Percentiles rank a stretch among this genome's conserved stretches.
phyloP scores from a whole-genome alignment of 2,113 vertebrate genomes.

The Sebastes schlegelii region DNA sequence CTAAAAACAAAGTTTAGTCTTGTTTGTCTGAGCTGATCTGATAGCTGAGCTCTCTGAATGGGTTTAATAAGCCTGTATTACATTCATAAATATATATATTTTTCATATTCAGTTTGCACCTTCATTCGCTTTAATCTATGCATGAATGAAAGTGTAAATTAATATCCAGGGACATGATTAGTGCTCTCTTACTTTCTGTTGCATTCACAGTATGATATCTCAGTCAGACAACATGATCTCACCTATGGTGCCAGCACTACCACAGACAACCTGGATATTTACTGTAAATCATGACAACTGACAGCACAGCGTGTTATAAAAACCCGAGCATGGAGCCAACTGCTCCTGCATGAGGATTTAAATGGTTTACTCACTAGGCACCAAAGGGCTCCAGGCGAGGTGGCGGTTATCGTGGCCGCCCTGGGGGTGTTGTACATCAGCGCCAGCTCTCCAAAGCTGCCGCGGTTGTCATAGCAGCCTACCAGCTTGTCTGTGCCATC shows the following conservation, averaged over 20 bases:
- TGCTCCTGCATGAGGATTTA: slow-evolving; percentile 41
- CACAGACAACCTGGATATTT: slow-evolving; percentile 33
- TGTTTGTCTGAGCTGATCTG: background rate
- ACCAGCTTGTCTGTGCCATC: slow-evolving; percentile 91
- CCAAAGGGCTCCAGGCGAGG: slow-evolving; percentile 96
- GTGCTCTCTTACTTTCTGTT: background rate
- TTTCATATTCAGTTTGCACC: background rate
- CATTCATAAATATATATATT: background rate
- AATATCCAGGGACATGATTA: background rate
- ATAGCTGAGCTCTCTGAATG: background rate
- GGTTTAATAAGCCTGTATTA: background rate
- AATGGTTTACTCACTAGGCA: slow-evolving; percentile 91
- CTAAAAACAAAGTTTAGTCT: background rate
- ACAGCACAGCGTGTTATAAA: slow-evolving; percentile 47
- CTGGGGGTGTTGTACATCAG: slow-evolving; percentile 99
- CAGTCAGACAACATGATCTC: slow-evolving; percentile 5
- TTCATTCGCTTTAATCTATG: background rate
- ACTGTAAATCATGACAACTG: slow-evolving; percentile 46
- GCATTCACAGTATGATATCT: background rate
- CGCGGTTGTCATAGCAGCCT: slow-evolving; percentile 94
- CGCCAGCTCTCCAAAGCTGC: slow-evolving; percentile 98
- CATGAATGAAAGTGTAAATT: background rate
- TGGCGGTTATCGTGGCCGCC: slow-evolving; percentile 97
- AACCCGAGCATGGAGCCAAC: slow-evolving; percentile 37
- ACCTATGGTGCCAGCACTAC: slow-evolving; percentile 3